These are phyloP conservation scores for Drosophila formosana DNA, from an alignment of 2,888 invertebrate species.

Conservation along the genomic window DNA sequence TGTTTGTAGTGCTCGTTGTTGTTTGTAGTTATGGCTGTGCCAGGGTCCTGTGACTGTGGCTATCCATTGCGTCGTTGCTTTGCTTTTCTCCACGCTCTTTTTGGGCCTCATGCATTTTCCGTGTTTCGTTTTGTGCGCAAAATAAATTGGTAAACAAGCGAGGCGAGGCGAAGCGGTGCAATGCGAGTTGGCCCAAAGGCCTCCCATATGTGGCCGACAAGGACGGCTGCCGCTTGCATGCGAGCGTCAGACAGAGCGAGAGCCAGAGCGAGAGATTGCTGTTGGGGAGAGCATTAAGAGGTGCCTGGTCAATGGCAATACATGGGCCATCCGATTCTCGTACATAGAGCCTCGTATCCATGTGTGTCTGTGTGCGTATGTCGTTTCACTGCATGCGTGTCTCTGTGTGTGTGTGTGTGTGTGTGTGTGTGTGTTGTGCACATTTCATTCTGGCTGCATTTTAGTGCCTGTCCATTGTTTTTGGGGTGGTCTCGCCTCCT, in stretches of 20 bases:
- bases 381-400: neutral
- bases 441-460: conserved; percentile 65
- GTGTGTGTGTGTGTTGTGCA: conserved; percentile 39
- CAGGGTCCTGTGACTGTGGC: conserved; percentile 35
- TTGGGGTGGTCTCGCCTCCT: conserved; percentile 28
- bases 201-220: conserved; percentile 52
- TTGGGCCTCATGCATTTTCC: conserved; percentile 77
- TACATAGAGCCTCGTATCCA: conserved; percentile 52
- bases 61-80: conserved; percentile 45
- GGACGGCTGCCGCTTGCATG: conserved; percentile 18
- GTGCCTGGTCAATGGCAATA: conserved; percentile 72
- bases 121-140: conserved; percentile 81
- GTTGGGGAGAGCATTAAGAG: conserved; percentile 22
- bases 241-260: conserved; percentile 17
- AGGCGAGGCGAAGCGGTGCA: conserved; percentile 11
- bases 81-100: conserved; percentile 45
- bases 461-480: conserved; percentile 70
- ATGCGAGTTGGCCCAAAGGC: conserved; percentile 31
- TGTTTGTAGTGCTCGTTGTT: conserved; percentile 33
- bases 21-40: conserved; percentile 27
- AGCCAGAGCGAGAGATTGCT: conserved; percentile 2
- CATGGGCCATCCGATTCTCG: conserved; percentile 63
- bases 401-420: conserved; percentile 27
- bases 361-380: neutral
- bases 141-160: conserved; percentile 81